Base-by-base conservation (phyloP, 37 sponge, comb jelly and placozoan species). In the Cladorhizidae sp. region DNA sequence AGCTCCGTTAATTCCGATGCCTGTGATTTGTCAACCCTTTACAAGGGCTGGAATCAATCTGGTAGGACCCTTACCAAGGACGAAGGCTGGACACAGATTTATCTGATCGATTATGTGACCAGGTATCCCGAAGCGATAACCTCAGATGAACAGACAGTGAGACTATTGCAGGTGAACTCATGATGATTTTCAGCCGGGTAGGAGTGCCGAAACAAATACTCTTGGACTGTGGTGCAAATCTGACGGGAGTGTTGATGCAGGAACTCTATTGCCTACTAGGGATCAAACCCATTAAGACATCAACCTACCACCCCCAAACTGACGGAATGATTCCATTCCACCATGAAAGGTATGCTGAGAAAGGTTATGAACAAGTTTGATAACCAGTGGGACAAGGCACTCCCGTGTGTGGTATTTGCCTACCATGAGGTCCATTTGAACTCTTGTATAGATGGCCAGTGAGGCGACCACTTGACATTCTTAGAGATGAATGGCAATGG, bases 401-500 rank as follows among this genome's bases (percentile, higher is more conserved):
- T 79, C 7, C 79, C 79, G 25, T 79, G 67, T 33, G 35, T 64
- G 54, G 33, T 79, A 32, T 79, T 81, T 72, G 56, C 82, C 17
- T 81, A 81, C 23, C 56, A 74, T 29, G 82, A 81, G 58, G 82
- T 81, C 14, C 82, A 11, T 87, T 87, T 57, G 87, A 87, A 70
- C 68, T 87, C 20, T 55, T 79, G 35, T 74, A 78, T 80, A 77
- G 82, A 56, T 35, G 82, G 5, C 37, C 31, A 32, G 76, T 80
- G 29, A 72, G 88, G 14, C 79, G 89, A 49, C 83, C 75, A 5
- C 82, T 88, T 33, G 83, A 88, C n/a, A 57, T 88, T 21, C 25
- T 81, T 25, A 74, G 75, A 42, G 88, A 87, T 40, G 51, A 52
- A 17, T 87, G 87, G 87, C 59, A 74, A 35, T 0, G 25, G 20